These are phyloP conservation scores for Hipposideros armiger DNA, from an alignment of 2,113 vertebrate species.

Conservation along the genomic window DNA sequence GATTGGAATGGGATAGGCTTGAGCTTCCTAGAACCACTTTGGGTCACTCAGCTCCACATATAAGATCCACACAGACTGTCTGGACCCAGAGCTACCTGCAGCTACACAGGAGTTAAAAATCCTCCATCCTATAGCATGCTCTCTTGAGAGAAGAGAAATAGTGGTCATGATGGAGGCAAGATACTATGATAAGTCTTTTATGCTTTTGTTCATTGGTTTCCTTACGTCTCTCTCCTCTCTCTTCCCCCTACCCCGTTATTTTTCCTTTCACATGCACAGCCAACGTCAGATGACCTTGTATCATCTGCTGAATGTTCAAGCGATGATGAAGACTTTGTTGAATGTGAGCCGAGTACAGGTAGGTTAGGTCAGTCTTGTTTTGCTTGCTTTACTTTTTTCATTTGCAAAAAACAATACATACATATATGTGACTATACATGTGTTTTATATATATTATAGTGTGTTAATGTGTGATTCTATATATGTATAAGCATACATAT, in stretches of 20 bases:
- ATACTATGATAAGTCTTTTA: not conserved
- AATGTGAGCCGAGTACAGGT: constrained; percentile 99
- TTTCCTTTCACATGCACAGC: constrained; percentile 58
- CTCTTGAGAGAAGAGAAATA: not conserved
- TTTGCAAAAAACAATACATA: constrained; percentile 93
- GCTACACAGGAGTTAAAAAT: not conserved
- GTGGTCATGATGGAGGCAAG: not conserved
- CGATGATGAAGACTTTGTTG: constrained; percentile 98
- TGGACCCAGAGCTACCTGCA: not conserved
- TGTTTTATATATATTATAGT: constrained; percentile 83
- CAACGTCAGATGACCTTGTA: constrained; percentile 98
- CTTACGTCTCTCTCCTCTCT: constrained; percentile 63
- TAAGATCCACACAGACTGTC: not conserved
- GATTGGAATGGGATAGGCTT: not conserved
- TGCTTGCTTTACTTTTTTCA: constrained; percentile 94
- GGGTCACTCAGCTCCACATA: not conserved
- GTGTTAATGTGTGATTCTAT: constrained; percentile 81
- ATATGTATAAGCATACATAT: constrained; percentile 85
- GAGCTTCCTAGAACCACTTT: not conserved
- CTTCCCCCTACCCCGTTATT: not conserved
- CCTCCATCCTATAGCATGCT: not conserved
- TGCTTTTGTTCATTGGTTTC: constrained; percentile 55
- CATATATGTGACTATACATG: constrained; percentile 87
- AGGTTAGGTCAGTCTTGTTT: constrained; percentile 97
- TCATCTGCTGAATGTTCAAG: constrained; percentile 99